Percentiles rank a stretch among this genome's conserved stretches.
phyloP scores from a whole-genome alignment of 30 jellyfish, hydroid and myxozoan species.

The Hydra vulgaris region DNA sequence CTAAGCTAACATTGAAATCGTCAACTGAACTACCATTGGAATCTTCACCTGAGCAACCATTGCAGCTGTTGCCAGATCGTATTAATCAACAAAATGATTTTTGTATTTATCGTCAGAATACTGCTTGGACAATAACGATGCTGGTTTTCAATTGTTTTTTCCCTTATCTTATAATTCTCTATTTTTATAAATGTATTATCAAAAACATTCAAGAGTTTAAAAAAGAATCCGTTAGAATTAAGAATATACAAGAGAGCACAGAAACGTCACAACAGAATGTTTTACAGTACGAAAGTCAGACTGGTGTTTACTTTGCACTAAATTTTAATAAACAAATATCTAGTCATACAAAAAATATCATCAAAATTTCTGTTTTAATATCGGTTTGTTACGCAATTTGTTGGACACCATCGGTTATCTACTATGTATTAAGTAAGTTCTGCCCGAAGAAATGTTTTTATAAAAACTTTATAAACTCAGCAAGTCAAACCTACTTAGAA shows the following conservation, averaged over 20 bases:
- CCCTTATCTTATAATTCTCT: slow-evolving; percentile 5
- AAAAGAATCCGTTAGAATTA: not conserved
- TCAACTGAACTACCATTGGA: too few species aligned
- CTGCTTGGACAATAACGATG: slow-evolving; percentile 20
- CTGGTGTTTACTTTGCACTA: not conserved
- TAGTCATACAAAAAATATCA: not conserved
- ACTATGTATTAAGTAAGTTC: not conserved
- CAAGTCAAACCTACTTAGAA: slow-evolving; percentile 6
- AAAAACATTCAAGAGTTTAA: not conserved
- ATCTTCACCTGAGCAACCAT: too few species aligned
- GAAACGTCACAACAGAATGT: too few species aligned
- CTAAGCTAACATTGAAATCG: too few species aligned
- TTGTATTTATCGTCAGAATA: slow-evolving; percentile 6
- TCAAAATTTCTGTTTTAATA: not conserved
- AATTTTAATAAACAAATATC: not conserved
- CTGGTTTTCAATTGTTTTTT: slow-evolving; percentile 12
- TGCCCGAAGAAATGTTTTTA: slow-evolving; percentile 18
- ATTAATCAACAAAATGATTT: not conserved
- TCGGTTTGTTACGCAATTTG: slow-evolving; percentile 7
- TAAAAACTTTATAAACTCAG: not conserved
- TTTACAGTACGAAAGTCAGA: not conserved
- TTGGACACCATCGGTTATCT: slow-evolving; percentile 27
- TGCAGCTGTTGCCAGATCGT: too few species aligned
- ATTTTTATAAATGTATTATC: too few species aligned
- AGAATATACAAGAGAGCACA: too few species aligned